These are phyloP conservation scores for Xenopus petersii DNA, from an alignment of 2,797 vertebrate genomes.

Conservation along the genomic window DNA sequence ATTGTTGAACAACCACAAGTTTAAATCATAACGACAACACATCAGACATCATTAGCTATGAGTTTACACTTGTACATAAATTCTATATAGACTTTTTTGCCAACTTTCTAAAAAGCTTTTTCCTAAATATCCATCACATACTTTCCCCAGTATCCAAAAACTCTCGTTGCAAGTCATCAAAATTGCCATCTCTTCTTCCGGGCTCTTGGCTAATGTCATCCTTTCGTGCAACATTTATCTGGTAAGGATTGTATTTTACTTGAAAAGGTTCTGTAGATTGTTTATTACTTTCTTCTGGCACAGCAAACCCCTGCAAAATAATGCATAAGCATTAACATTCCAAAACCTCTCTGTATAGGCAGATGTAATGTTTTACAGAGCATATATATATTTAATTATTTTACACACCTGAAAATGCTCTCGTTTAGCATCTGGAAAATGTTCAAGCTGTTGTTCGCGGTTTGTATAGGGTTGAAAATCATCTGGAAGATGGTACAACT, in stretches of 20 bases:
- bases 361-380: no score
- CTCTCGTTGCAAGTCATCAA: conserved; percentile 81
- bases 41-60: no score
- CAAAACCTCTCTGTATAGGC: no score
- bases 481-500: conserved; percentile 62
- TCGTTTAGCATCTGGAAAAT: conserved; percentile 60
- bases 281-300: conserved; percentile 56
- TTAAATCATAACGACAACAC: no score
- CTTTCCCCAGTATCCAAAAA: conserved; percentile 80
- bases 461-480: conserved; percentile 66
- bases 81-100: no score
- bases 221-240: conserved; percentile 64
- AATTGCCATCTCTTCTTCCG: conserved; percentile 62
- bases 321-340: background rate
- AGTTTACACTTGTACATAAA: no score
- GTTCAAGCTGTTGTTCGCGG: conserved; percentile 54
- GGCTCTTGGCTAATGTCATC: conserved; percentile 64
- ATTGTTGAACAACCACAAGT: no score
- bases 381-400: background rate
- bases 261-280: conserved; percentile 66
- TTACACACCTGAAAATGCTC: conserved; percentile 75
- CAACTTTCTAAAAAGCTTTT: no score
- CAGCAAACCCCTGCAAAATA: conserved; percentile 60
- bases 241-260: conserved; percentile 79
- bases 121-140: conserved; percentile 56